Percentiles rank a stretch among this genome's conserved stretches.
Evolutionary conservation across 2,888 invertebrate genomes (phyloP).

Genomic region (Ischnura elegans): DNA sequence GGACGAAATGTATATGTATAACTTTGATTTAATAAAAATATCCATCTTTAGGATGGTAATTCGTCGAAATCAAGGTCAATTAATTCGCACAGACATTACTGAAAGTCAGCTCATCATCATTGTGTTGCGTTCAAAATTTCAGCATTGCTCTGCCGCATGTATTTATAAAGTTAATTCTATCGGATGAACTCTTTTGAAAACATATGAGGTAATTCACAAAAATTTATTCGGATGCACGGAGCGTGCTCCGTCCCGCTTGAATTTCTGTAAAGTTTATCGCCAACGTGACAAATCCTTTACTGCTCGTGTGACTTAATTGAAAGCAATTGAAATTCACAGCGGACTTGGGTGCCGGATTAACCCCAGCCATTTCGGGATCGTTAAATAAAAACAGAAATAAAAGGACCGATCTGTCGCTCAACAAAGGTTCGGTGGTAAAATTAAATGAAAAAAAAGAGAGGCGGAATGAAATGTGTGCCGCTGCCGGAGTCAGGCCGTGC

Average conservation of each 20-base stretch:
- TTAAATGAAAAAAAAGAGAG: background rate
- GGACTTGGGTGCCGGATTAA: slow-evolving; percentile 22
- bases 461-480: background rate
- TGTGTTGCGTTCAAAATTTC: too few species aligned
- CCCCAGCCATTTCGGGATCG: slow-evolving; percentile 11
- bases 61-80: too few species aligned
- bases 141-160: background rate
- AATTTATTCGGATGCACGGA: slow-evolving; percentile 19
- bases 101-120: too few species aligned
- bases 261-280: background rate
- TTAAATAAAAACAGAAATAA: background rate
- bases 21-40: too few species aligned
- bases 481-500: background rate
- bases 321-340: slow-evolving; percentile 14
- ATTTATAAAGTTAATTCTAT: background rate
- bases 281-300: slow-evolving; percentile 4
- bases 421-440: background rate
- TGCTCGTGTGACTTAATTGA: slow-evolving; percentile 26
- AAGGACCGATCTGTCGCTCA: background rate
- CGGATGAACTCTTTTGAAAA: background rate
- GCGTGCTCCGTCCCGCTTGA: background rate
- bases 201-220: background rate
- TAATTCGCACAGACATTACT: too few species aligned
- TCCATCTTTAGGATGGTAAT: too few species aligned
- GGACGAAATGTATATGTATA: too few species aligned